Evolutionary conservation across 2,888 invertebrate genomes (phyloP).

Genomic region (Limulus polyphemus): DNA sequence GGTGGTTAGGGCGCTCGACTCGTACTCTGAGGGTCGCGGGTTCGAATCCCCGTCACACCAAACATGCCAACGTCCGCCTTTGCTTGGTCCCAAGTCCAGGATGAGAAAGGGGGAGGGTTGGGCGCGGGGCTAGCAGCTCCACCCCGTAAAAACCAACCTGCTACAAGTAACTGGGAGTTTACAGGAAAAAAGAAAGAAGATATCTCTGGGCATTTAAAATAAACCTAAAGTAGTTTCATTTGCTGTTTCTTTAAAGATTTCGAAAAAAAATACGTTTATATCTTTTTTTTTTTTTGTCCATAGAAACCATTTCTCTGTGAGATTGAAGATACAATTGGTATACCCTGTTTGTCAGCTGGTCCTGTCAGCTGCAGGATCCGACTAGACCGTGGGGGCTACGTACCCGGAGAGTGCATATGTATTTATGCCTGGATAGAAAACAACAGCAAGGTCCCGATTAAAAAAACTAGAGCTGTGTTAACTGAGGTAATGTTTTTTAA

Average conservation of each 20-base stretch:
- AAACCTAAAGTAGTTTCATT: background rate
- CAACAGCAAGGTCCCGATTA: slow-evolving; percentile 69
- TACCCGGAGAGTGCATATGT: slow-evolving; percentile 82
- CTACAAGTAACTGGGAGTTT: too few species aligned
- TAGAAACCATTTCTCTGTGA: slow-evolving; percentile 82
- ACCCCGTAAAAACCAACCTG: too few species aligned
- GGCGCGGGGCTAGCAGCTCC: too few species aligned
- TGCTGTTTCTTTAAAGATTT: background rate
- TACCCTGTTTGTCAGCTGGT: slow-evolving; percentile 70
- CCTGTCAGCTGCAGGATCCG: slow-evolving; percentile 71
- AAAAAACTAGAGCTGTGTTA: slow-evolving; percentile 69
- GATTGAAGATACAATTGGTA: slow-evolving; percentile 77
- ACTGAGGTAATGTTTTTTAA: slow-evolving; percentile 46
- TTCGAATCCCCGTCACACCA: too few species aligned
- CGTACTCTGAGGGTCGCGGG: too few species aligned
- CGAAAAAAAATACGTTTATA: background rate
- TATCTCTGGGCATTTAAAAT: too few species aligned
- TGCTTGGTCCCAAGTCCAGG: too few species aligned
- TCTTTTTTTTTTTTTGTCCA: slow-evolving; percentile 14
- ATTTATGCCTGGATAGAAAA: slow-evolving; percentile 77
- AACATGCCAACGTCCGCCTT: too few species aligned
- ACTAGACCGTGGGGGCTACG: slow-evolving; percentile 82
- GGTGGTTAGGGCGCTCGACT: too few species aligned
- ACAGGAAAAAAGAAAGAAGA: too few species aligned
- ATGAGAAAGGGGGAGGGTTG: too few species aligned